A percentile compares a stretch with the other conserved stretches of the same genome.
These are phyloP conservation scores for Drosophila mettleri DNA, from an alignment of 2,888 invertebrate species.

Conservation along the genomic window DNA sequence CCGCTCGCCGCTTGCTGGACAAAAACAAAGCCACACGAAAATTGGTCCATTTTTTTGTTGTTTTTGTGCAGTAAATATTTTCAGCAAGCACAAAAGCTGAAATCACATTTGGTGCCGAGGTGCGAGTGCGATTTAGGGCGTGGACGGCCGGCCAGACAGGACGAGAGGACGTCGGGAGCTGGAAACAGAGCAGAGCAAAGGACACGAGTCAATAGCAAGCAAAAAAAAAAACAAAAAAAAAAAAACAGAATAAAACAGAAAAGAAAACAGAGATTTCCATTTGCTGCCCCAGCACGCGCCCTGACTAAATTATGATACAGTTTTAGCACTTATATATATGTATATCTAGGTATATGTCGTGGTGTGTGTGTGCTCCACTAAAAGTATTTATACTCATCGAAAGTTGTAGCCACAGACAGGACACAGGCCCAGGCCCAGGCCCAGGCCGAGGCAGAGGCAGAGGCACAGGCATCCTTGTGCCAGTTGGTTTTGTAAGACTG, in stretches of 20 bases:
- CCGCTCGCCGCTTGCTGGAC: slow-evolving; percentile 26
- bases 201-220: slow-evolving; percentile 23
- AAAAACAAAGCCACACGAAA: slow-evolving; percentile 48
- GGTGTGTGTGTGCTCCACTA: slow-evolving; percentile 9
- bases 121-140: slow-evolving; percentile 17
- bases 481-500: slow-evolving; percentile 51
- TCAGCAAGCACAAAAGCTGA: slow-evolving; percentile 54
- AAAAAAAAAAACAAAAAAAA: background rate
- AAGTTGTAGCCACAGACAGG: slow-evolving; percentile 20
- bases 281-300: slow-evolving; percentile 41
- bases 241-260: background rate
- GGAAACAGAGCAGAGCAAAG: slow-evolving; percentile 13
- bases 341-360: background rate
- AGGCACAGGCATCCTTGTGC: background rate
- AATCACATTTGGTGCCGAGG: slow-evolving; percentile 44
- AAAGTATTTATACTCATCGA: slow-evolving; percentile 43
- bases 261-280: slow-evolving; percentile 38
- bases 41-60: slow-evolving; percentile 22
- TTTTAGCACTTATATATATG: slow-evolving; percentile 34
- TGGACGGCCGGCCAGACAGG: slow-evolving; percentile 4
- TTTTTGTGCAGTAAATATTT: slow-evolving; percentile 50
- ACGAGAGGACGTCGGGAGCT: background rate
- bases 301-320: slow-evolving; percentile 46
- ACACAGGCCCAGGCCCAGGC: slow-evolving; percentile 2
- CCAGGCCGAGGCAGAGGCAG: background rate